Base-by-base conservation (phyloP, 2,888 invertebrate genomes). In the Heliconius cydno region DNA sequence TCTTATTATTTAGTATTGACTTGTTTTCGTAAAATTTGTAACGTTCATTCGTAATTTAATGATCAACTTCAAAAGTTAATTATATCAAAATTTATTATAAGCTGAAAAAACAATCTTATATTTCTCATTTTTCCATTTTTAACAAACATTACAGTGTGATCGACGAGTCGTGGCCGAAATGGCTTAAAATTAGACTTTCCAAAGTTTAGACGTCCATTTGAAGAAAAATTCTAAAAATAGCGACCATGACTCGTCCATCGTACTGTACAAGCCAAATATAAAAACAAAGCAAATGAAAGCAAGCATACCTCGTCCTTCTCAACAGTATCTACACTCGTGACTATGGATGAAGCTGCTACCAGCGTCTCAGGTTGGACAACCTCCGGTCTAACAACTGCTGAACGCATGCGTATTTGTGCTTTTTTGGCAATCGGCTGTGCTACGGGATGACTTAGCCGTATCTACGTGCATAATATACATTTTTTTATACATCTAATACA, bases 401-500 rank as follows among this genome's bases (percentile, higher is more conserved):
- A 85, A 6, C 86, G 87, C 65, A 94, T 91, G 78, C 90, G 87
- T 30, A 93, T 84, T 4, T 85, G 83, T 9, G 91, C 82, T 15
- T 85, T 86, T 12, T 86, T 79, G 9, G 81, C 79, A n/a, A 84
- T 85, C 10, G 89, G 88, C 28, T 85, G 74, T 4, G 84, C 70
- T 82, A 89, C 82, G 6, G 89, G 83, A 80, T 86, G 88, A 10
- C 87, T 87, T 63, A 87, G 85, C 71, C 89, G 91, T 25, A 92
- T 90, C 94, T 94, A 92, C 90, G 86, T 91, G 92, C 91, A 86
- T 84, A 83, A 82, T 63, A 63, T 25, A 63, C 34, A 34, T 34
- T 34, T 34, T 30, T 6, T 15, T 41, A 41, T 5, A 15, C 1
- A 46, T 15, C 4, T 46, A 10, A 46, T 15, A 46, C 6, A 46